Evolutionary conservation across 1,140 invertebrate genomes (phyloP), one percentile per base, ranked within the genome.

Genomic region (Monomorium pharaonis): DNA sequence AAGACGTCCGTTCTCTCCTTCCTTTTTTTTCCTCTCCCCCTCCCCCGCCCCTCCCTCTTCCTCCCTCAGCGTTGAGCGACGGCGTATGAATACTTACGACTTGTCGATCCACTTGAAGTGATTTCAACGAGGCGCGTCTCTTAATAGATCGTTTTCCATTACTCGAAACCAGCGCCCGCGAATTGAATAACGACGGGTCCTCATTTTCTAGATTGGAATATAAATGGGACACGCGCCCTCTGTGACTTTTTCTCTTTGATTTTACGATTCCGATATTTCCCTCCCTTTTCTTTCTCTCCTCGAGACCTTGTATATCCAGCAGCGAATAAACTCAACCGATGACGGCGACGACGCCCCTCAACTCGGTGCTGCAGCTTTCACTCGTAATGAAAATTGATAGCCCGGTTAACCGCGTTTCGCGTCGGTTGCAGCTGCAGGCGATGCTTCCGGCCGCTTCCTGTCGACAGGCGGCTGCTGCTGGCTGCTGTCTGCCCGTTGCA

Each of bases 341-440:
- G n/a, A n/a, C 4, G 78, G 30, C n/a, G 67, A 69, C 63, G 24
- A 16, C 37, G 42, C 37, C 42, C 12, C 78, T 83, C 78, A 16
- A 70, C 44, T 84, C 85, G 88, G 60, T 81, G 63, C 84, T 78
- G 72, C 78, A 81, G 86, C 86, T 90, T 90, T 88, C 88, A 86
- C 87, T 88, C 86, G 86, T 88, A 90, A 90, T 90, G 89, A 90
- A 90, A 90, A 90, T 90, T 90, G 89, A 90, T 90, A 83, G 89
- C 51, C 77, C 62, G 89, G 67, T 65, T 90, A 90, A 90, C 83
- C 86, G 86, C 89, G 83, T 90, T 90, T 90, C 86, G 70, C 89
- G 81, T 86, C 76, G 85, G 81, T 86, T 63, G 88, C 83, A 86
- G 76, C 89, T 86, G 86, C 86, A 70, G 60, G 42, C 60, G 47